These are phyloP conservation scores for Otus scops DNA, from an alignment of 2,797 vertebrate genomes.

Conservation along the genomic window DNA sequence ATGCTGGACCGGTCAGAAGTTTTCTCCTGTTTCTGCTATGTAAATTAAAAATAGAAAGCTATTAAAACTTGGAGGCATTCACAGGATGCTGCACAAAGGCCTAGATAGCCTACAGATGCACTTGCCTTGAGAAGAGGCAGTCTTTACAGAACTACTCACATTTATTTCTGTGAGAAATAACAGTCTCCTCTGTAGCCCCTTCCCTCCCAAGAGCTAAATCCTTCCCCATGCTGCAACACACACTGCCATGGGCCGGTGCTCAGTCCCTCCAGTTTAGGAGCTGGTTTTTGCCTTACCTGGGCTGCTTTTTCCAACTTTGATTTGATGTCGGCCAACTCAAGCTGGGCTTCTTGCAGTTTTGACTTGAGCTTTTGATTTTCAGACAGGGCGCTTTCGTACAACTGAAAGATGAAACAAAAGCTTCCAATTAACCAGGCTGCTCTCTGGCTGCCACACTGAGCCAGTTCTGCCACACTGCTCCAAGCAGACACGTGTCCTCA, in stretches of 20 bases:
- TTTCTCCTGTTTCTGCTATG: constrained; percentile 88
- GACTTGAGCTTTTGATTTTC: constrained; percentile 95
- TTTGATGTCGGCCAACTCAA: constrained; percentile 87
- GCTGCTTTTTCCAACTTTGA: constrained; percentile 88
- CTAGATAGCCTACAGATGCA: neutral
- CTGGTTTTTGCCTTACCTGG: constrained; percentile 78
- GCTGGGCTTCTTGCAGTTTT: constrained; percentile 90
- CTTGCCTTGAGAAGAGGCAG: neutral
- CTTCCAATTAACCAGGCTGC: neutral
- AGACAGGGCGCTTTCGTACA: constrained; percentile 89
- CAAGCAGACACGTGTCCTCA: accelerated
- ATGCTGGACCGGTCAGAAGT: constrained; percentile 87
- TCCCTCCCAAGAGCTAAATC: neutral
- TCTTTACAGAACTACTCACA: neutral
- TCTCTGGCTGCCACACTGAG: accelerated
- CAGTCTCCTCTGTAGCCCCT: neutral
- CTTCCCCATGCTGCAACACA: neutral
- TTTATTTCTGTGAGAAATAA: neutral
- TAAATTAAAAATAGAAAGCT: constrained; percentile 50
- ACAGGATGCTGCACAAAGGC: neutral
- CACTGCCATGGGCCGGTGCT: neutral
- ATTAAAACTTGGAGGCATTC: neutral
- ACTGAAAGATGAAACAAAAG: constrained; percentile 66
- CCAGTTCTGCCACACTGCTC: accelerated
- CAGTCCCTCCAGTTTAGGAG: neutral